Base-by-base conservation (phyloP, 2,797 vertebrate species). In the Carapus acus region DNA sequence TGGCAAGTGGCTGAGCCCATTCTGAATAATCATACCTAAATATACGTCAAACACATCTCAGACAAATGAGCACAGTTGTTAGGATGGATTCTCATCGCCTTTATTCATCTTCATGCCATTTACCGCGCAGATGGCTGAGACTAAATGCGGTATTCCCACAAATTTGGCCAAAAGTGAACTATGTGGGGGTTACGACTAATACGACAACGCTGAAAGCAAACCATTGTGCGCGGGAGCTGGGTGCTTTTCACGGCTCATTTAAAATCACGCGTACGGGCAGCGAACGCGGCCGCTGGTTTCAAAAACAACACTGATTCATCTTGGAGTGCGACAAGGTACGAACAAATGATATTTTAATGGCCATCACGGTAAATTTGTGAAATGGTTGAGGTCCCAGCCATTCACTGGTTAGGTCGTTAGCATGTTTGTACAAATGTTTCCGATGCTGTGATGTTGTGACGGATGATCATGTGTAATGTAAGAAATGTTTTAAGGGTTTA, bases 1-100 rank as follows among this genome's bases (percentile, higher is more conserved):
- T 58, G 42, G 21, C 29, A 29, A 63, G n/a, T 21, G 2, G 38
- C n/a, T 19, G 14, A 20, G 14, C 24, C 19, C 27, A 42, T 42
- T 64, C 15, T 54, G 21, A 61, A 58, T 16, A 49, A 65, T 52
- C 36, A 33, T 27, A 33, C 1, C 37, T 43, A 14, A 56, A 37
- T 54, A n/a, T 29, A 37, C 22, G 54, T 19, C 20, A 38, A 37
- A 54, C 7, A 58, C 51, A 47, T 29, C 50, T 43, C 15, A 18
- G 31, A 33, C 13, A 46, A 55, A 21, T 41, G 12, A 43, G 18
- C 46, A 14, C 33, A 56, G 36, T 37, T 41, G 22, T 8, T 33
- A 7, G 18, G 7, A 22, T 37, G 29, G 6, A 37, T 65, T 40
- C 11, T 43, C 20, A 36, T 2, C 9, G 7, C 15, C 21, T 41